A percentile compares a stretch with the other conserved stretches of the same genome.
phyloP scores from a whole-genome alignment of 1,140 invertebrate genomes.

The Bursaphelenchus mucronatus region DNA sequence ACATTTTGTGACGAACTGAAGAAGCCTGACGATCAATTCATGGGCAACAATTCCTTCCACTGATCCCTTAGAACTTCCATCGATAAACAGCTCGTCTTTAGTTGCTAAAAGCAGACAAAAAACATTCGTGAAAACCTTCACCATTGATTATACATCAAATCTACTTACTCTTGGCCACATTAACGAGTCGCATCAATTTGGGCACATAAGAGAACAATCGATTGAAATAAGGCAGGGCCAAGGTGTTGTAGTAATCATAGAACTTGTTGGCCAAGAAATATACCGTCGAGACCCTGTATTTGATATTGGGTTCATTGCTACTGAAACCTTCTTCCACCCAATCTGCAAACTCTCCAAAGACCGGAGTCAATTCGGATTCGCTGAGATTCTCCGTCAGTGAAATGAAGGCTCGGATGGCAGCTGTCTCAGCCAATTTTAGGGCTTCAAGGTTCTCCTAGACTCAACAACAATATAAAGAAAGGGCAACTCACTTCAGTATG shows the following conservation, averaged over 20 bases:
- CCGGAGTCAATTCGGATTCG: constrained; percentile 26
- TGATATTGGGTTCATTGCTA: constrained; percentile 3
- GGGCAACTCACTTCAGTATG: too few relatives aligned
- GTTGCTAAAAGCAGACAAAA: constrained; percentile 11
- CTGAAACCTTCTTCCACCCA: constrained; percentile 10
- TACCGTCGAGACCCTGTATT: constrained; percentile 20
- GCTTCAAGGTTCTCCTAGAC: neutral
- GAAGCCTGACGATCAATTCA: constrained; percentile 15
- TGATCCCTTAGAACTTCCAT: constrained; percentile 16
- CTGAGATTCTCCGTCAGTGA: constrained; percentile 20
- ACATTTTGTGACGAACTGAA: constrained; percentile 26
- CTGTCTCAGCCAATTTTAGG: neutral
- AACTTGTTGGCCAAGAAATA: constrained; percentile 30
- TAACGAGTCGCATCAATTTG: constrained; percentile 22
- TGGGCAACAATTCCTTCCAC: constrained; percentile 18
- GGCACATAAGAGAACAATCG: constrained; percentile 26
- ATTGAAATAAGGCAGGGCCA: constrained; percentile 24
- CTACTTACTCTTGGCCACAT: constrained; percentile 22
- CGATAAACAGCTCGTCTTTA: constrained; percentile 23
- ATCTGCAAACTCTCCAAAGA: constrained; percentile 19
- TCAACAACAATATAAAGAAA: neutral
- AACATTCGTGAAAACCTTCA: neutral
- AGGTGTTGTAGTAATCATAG: constrained; percentile 28
- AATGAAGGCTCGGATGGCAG: constrained; percentile 23
- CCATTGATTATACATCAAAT: neutral